Percentiles rank a stretch among this genome's conserved stretches.
Conservation (phyloP, 1,140 invertebrate species). For the Pseudachorutes palmiensis region DNA sequence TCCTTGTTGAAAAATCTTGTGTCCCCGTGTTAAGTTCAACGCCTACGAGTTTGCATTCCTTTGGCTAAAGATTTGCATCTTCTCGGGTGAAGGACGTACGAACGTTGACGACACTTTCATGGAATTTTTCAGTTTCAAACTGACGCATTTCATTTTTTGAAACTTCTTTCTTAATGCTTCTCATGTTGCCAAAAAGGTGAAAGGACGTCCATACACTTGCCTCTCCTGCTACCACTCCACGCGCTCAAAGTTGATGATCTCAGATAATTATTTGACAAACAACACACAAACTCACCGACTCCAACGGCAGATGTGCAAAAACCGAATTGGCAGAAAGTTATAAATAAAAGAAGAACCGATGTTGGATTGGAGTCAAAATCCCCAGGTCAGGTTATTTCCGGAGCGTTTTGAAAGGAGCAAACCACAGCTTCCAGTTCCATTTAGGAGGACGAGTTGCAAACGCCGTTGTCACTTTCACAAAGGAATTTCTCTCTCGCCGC, state of each 20-base stretch:
- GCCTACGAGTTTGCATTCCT: no score
- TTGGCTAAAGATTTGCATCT: no score
- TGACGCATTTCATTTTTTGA: background rate
- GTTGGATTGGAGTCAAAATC: background rate
- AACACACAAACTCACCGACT: background rate
- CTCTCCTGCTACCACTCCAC: background rate
- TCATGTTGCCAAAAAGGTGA: background rate
- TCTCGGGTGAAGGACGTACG: no score
- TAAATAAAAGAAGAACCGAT: background rate
- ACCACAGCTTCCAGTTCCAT: background rate
- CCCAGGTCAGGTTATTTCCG: slow-evolving; percentile 9
- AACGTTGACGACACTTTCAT: no score
- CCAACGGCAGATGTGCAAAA: background rate
- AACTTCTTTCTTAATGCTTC: background rate
- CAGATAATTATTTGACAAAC: background rate
- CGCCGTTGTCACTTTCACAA: background rate
- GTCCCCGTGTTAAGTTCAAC: no score
- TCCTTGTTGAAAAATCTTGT: no score
- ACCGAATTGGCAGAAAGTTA: background rate
- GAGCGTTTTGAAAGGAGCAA: background rate
- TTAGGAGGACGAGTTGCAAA: background rate
- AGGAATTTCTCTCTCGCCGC: background rate
- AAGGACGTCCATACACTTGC: background rate
- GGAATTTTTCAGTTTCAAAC: no score
- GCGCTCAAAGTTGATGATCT: background rate